Conservation (phyloP, 2,888 invertebrate species). For the Suillia variegata region DNA sequence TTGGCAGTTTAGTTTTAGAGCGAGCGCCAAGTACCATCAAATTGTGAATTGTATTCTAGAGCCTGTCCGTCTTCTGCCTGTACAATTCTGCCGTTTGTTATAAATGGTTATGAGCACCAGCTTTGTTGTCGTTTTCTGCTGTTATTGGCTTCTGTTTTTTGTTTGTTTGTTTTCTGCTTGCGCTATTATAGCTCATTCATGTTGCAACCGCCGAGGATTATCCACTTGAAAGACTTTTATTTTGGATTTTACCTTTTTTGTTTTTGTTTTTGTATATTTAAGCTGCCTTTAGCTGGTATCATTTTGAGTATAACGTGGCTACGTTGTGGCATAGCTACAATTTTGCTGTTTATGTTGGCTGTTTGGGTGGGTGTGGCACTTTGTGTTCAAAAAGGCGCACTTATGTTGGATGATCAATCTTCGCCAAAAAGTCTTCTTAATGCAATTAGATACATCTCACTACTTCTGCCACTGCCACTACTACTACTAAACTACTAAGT, state of each 20-base stretch:
- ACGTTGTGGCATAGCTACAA: not conserved
- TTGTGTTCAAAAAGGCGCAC: conserved; percentile 28
- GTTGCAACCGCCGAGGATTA: not conserved
- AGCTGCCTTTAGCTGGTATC: not conserved
- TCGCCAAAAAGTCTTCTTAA: not conserved
- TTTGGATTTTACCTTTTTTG: conserved; percentile 6
- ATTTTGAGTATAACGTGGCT: not conserved
- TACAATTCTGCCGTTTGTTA: not conserved
- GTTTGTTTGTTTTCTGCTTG: not conserved
- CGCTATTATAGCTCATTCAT: not conserved
- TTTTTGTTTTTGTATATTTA: not conserved
- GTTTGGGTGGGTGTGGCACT: conserved; percentile 36
- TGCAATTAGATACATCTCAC: conserved; percentile 2
- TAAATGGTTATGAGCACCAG: conserved; percentile 1
- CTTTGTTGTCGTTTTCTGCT: conserved; percentile 7
- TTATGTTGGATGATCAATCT: conserved; percentile 6
- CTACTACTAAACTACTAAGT: too few relatives aligned
- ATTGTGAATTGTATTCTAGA: conserved; percentile 42
- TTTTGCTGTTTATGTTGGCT: not conserved
- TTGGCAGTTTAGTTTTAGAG: too few relatives aligned
- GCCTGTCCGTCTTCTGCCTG: not conserved
- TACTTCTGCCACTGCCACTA: too few relatives aligned
- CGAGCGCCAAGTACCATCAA: conserved; percentile 35
- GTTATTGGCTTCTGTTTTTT: conserved; percentile 6
- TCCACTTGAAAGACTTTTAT: conserved; percentile 10